Evolutionary conservation across 1,140 invertebrate species (phyloP), one percentile per base, ranked within the genome.

Genomic region (Phthorimaea operculella): DNA sequence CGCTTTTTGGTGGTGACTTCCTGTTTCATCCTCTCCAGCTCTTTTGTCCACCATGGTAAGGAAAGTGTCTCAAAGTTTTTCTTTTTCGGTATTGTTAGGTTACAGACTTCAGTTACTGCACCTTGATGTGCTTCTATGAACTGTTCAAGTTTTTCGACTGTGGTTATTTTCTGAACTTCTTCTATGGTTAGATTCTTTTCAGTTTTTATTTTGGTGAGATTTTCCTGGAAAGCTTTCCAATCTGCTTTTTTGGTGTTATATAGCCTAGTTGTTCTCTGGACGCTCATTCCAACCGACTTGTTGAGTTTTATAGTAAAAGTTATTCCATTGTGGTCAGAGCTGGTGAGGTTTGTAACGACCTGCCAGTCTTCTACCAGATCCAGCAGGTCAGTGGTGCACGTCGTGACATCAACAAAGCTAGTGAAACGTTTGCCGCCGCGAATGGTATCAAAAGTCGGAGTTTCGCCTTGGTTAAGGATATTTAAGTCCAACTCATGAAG

Each of bases 201-300:
- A 28, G 2, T 15, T 33, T 36, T 55, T 36, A 57, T 14, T 45
- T 59, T 48, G 17, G 2, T 33, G 18, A 60, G 14, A 44, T 60
- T 53, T 12, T 52, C 53, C 9, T 12, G n/a, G 48, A 60, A 55
- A n/a, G 52, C 12, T 1, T 9, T n/a, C 58, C 58, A 56, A 33
- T 57, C 51, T 11, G 42, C 54, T 51, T 60, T 57, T 39, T 50
- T 60, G 11, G 51, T 60, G 21, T 60, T 60, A 33, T 49, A 55
- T 39, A n/a, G 42, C 12, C 54, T 52, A 9, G 58, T 60, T 12
- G 53, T 55, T 39, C 36, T 39, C 10, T 39, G 3, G 36, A 39
- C 8, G 10, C 36, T 12, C 36, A 39, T n/a, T 12, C 36, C 36
- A 2, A 12, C n/a, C 10, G 36, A 39, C 8, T 39, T 39, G 10